These are phyloP conservation scores for Coreoperca whiteheadi DNA, from an alignment of 2,113 vertebrate species.

Conservation along the genomic window DNA sequence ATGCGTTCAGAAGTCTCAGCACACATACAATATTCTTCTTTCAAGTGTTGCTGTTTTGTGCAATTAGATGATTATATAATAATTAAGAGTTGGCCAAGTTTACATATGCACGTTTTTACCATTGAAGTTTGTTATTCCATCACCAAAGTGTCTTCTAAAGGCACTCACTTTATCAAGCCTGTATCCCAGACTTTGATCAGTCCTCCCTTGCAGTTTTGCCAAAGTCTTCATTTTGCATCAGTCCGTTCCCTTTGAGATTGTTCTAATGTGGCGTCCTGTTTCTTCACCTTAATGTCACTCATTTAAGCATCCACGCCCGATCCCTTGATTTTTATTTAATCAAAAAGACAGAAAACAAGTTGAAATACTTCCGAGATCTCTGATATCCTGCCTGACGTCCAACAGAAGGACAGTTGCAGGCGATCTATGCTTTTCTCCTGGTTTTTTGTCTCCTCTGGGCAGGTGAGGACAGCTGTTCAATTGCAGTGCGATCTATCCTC, in stretches of 20 bases:
- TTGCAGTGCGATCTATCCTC: conserved; percentile 48
- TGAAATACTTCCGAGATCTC: background rate
- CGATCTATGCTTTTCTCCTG: conserved; percentile 4
- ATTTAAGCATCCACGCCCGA: background rate
- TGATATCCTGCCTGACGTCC: background rate
- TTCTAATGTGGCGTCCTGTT: background rate
- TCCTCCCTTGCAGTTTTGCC: conserved; percentile 66
- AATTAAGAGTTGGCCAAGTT: background rate
- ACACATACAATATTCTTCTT: background rate
- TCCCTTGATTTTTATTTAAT: background rate
- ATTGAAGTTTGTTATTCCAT: background rate
- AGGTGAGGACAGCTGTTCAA: conserved; percentile 54
- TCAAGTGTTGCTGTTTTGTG: background rate
- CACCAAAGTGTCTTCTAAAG: too few relatives aligned
- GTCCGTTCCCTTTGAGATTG: background rate
- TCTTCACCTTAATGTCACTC: background rate
- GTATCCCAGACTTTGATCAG: conserved; percentile 71
- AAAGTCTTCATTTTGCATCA: conserved; percentile 78
- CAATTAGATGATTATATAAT: background rate
- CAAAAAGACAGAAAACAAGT: conserved; percentile 8
- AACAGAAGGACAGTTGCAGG: background rate
- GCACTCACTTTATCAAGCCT: conserved; percentile 77
- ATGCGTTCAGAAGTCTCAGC: background rate
- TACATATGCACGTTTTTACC: background rate
- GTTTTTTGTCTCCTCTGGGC: conserved; percentile 21